These are phyloP conservation scores for Brachionus paranguensis DNA, from an alignment of 1,140 invertebrate species.

Conservation along the genomic window DNA sequence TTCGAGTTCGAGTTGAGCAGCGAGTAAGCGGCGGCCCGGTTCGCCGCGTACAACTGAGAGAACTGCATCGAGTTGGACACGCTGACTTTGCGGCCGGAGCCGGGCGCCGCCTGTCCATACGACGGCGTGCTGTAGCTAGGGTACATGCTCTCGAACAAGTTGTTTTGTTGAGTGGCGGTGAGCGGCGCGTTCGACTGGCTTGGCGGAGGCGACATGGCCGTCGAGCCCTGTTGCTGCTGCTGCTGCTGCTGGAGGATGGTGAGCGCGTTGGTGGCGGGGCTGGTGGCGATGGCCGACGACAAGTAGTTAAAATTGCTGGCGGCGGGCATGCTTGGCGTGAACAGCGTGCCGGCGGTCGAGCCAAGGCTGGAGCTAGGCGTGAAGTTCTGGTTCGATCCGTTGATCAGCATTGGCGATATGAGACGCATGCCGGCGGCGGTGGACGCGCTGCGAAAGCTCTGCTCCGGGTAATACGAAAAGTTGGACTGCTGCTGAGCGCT, in stretches of 20 bases:
- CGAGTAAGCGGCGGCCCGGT: neutral
- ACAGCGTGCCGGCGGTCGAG: slow-evolving; percentile 21
- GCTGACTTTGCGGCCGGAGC: neutral
- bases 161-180: neutral
- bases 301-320: neutral
- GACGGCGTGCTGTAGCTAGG: slow-evolving; percentile 10
- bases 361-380: slow-evolving; percentile 21
- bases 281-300: slow-evolving; percentile 1
- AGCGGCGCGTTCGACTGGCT: neutral
- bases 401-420: slow-evolving; percentile 37
- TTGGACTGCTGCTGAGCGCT: neutral
- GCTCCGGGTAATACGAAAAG: slow-evolving; percentile 32
- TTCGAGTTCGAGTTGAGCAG: neutral
- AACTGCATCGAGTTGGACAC: slow-evolving; percentile 10
- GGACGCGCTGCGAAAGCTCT: neutral
- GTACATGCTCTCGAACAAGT: slow-evolving; percentile 5
- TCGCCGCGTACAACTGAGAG: neutral
- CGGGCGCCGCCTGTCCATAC: neutral
- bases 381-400: slow-evolving; percentile 20
- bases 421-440: slow-evolving; percentile 5
- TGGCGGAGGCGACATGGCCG: neutral
- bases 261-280: neutral
- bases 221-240: neutral
- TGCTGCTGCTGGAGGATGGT: slow-evolving; percentile 5
- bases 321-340: neutral